Conservation (phyloP, 2,888 invertebrate species). For the Callinectes sapidus region DNA sequence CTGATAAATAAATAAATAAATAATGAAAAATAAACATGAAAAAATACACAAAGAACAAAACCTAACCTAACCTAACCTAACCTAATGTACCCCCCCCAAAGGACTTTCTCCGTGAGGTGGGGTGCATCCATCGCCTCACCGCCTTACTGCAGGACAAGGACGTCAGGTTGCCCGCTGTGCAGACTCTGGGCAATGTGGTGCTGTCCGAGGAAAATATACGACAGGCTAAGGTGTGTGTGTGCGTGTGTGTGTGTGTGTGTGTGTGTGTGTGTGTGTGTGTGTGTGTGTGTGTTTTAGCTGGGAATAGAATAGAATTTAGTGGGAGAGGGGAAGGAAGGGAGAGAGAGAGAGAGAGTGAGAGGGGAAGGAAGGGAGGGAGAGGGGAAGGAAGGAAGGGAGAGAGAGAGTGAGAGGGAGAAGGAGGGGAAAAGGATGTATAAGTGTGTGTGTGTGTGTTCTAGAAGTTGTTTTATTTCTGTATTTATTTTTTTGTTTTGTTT, state of each 20-base stretch:
- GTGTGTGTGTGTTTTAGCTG: neutral
- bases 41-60: too few relatives aligned
- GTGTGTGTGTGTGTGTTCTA: neutral
- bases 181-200: constrained; percentile 79
- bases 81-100: constrained; percentile 73
- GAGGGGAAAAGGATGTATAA: too few relatives aligned
- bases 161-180: constrained; percentile 77
- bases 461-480: too few relatives aligned
- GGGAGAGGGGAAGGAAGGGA: too few relatives aligned
- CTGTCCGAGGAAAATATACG: constrained; percentile 78
- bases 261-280: neutral
- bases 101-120: constrained; percentile 78
- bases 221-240: constrained; percentile 77
- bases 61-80: neutral
- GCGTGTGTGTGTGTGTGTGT: constrained; percentile 15
- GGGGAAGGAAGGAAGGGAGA: too few relatives aligned
- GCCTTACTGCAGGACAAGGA: constrained; percentile 76
- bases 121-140: constrained; percentile 77
- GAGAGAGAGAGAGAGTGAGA: too few relatives aligned
- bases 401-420: too few relatives aligned
- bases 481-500: too few relatives aligned
- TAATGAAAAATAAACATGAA: too few relatives aligned
- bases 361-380: too few relatives aligned
- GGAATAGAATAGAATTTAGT: too few relatives aligned
- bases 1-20: too few relatives aligned